Evolutionary conservation across 2,113 vertebrate genomes (phyloP), one percentile per base, ranked within the genome.

Genomic region (Rhadina sibilatrix): DNA sequence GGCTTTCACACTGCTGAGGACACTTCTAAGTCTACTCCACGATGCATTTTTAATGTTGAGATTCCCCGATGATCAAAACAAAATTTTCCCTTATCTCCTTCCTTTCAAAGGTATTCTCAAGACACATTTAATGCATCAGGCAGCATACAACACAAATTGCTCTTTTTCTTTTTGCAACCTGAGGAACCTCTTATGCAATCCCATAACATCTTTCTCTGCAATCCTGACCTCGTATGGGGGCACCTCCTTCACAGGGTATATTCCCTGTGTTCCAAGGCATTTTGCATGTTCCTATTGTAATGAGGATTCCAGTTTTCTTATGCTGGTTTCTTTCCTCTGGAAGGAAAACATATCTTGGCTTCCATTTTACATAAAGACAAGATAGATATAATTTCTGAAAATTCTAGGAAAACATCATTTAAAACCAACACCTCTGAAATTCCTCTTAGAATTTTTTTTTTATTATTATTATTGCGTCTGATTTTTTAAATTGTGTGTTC

Each of bases 101-200:
- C 52, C 19, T 89, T 91, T 87, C 77, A 75, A 66, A 91, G 31
- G 17, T 74, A 40, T 91, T 87, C 69, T 95, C 68, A 64, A 95
- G 84, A 9, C 47, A 47, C 52, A 13, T 6, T 54, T 71, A 84
- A 89, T 87, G 69, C 68, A 56, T 82, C 70, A n/a, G 44, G 44
- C 33, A 56, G n/a, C 1, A 10, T 20, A 60, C 24, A 81, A 31
- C 25, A 66, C 1, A 0, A 86, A 40, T 53, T 71, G 15, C 3
- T 68, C n/a, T 92, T 59, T 85, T 88, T 40, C 86, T 72, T 89
- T 86, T 53, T 22, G 12, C 49, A 89, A 90, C 50, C 61, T 22
- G 20, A 78, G 20, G 33, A 71, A 89, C 70, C 1, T 0, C 4
- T 3, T 72, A 31, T 4, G 21, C 40, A 85, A 30, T 46, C 14